Conservation (phyloP, 1,140 invertebrate genomes). For the Whitmania pigra region DNA sequence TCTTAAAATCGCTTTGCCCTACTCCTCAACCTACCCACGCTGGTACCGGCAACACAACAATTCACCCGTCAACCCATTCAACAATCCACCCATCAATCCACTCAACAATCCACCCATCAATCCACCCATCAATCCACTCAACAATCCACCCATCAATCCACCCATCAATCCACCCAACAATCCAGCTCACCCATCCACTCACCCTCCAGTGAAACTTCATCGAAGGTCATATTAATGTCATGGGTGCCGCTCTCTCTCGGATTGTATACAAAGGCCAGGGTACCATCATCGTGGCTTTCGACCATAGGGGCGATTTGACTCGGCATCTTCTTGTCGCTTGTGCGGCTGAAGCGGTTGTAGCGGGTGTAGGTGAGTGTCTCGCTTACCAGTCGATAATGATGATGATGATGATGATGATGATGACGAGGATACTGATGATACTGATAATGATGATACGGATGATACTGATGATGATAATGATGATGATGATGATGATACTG, state of each 20-base stretch:
- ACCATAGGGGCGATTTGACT: background rate
- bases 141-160: background rate
- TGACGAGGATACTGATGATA: too few species aligned
- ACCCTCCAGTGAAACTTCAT: background rate
- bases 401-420: too few species aligned
- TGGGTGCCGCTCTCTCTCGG: background rate
- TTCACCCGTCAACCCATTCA: slow-evolving; percentile 1
- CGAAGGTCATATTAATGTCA: slow-evolving; percentile 8
- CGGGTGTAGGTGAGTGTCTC: background rate
- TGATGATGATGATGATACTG: too few species aligned
- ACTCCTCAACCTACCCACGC: too few species aligned
- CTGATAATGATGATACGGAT: too few species aligned
- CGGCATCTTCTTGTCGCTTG: background rate
- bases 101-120: background rate
- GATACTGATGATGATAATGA: too few species aligned
- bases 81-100: background rate
- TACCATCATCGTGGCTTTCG: background rate
- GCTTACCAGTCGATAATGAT: too few species aligned
- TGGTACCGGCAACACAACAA: too few species aligned
- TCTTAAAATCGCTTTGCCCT: too few species aligned
- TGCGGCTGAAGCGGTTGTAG: background rate
- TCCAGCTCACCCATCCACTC: too few species aligned
- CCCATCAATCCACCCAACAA: too few species aligned
- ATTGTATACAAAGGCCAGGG: background rate
- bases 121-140: background rate